A percentile compares a stretch with the other conserved stretches of the same genome.
Evolutionary conservation across 92 coral and sea anemone genomes (phyloP).

Genomic region (Actinostola sp.): DNA sequence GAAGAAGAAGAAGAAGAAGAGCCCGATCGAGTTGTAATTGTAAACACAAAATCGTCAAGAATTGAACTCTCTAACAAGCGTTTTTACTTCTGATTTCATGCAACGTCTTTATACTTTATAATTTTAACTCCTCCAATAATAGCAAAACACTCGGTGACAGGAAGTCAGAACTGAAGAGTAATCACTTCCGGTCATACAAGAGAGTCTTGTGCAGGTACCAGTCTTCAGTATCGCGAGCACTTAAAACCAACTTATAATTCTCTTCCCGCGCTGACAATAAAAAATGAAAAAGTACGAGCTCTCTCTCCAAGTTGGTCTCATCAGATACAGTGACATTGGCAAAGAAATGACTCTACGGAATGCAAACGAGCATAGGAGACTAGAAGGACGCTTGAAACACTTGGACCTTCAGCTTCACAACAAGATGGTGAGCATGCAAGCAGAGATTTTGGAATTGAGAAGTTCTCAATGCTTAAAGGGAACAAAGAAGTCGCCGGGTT

Average conservation of each 20-base stretch:
- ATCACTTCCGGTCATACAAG: too few relatives aligned
- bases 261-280: neutral
- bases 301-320: constrained; percentile 18
- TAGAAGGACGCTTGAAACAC: constrained; percentile 65
- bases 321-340: constrained; percentile 64
- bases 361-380: constrained; percentile 79
- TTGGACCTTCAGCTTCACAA: constrained; percentile 77
- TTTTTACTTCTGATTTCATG: too few relatives aligned
- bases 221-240: neutral
- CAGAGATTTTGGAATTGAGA: constrained; percentile 80
- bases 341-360: constrained; percentile 80
- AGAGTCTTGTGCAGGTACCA: neutral
- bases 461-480: constrained; percentile 30
- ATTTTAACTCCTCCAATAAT: too few relatives aligned
- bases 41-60: too few relatives aligned
- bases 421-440: constrained; percentile 81
- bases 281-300: constrained; percentile 34
- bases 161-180: too few relatives aligned
- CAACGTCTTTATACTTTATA: too few relatives aligned
- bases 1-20: too few relatives aligned
- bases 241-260: neutral
- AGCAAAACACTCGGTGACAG: too few relatives aligned
- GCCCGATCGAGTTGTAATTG: too few relatives aligned
- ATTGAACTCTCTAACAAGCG: too few relatives aligned
- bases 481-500: neutral